phyloP scores from a whole-genome alignment of 1,140 invertebrate genomes.

The Pachypeltis micranthus region DNA sequence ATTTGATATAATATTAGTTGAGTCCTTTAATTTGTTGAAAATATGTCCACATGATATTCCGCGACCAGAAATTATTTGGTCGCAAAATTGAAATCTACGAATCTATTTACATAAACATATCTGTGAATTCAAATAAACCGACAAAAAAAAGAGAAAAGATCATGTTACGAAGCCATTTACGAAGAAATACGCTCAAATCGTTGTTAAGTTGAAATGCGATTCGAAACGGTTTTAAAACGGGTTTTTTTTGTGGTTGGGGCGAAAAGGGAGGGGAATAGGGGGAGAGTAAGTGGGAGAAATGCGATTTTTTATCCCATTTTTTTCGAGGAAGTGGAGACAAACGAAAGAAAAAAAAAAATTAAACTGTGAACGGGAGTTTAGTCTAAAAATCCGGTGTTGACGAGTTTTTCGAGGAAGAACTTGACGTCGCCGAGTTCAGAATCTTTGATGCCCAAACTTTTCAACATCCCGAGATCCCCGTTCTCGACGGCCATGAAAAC shows the following conservation, averaged over 20 bases:
- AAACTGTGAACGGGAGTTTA: conserved; percentile 31
- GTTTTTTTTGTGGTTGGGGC: not conserved
- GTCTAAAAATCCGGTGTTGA: conserved; percentile 92
- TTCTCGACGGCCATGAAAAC: conserved; percentile 95
- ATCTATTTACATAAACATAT: no score
- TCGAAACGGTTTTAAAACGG: not conserved
- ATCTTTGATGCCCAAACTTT: conserved; percentile 86
- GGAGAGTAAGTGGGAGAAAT: not conserved
- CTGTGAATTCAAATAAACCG: no score
- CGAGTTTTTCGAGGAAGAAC: conserved; percentile 92
- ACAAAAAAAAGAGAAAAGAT: no score
- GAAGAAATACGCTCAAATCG: not conserved
- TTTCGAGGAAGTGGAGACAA: not conserved
- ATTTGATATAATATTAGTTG: no score
- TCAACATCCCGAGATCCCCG: conserved; percentile 84
- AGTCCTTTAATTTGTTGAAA: no score
- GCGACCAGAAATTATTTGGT: no score
- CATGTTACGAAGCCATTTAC: no score
- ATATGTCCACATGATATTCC: no score
- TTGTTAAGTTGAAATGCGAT: not conserved
- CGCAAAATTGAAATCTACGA: no score
- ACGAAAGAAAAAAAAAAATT: not conserved
- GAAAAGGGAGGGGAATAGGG: not conserved
- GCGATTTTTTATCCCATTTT: not conserved
- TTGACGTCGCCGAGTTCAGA: conserved; percentile 93